phyloP scores from a whole-genome alignment of 1,140 invertebrate genomes.

The Andrena cerasifolii region DNA sequence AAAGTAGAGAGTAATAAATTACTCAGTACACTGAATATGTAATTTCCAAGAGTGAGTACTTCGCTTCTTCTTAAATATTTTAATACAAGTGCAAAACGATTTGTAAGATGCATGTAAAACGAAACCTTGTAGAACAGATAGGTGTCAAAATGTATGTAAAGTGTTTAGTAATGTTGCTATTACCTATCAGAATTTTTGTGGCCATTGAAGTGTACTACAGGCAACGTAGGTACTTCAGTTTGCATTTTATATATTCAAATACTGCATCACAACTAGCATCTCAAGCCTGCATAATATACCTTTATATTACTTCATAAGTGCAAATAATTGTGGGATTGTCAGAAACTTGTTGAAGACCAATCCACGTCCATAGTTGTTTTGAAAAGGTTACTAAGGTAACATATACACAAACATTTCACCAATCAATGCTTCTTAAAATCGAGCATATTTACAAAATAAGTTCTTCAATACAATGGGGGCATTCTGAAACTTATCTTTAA shows the following conservation, averaged over 20 bases:
- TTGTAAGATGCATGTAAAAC: not conserved
- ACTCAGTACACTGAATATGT: not conserved
- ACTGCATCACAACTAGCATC: conserved; percentile 48
- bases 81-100: not conserved
- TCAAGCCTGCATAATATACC: conserved; percentile 27
- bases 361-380: conserved; percentile 71
- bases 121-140: not conserved
- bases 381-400: conserved; percentile 62
- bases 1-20: not conserved
- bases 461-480: not conserved
- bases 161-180: conserved; percentile 58
- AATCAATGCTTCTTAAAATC: conserved; percentile 43
- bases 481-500: not conserved
- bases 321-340: conserved; percentile 41
- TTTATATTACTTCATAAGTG: conserved; percentile 31
- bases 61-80: not conserved
- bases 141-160: conserved; percentile 3
- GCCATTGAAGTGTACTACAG: conserved; percentile 75
- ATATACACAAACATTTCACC: conserved; percentile 46
- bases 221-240: conserved; percentile 77
- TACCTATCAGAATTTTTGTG: conserved; percentile 74
- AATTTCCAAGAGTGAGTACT: not conserved
- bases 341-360: conserved; percentile 49
- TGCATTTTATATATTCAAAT: conserved; percentile 75
- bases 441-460: not conserved